Conservation (phyloP, 1,140 invertebrate species). For the Colletes latitarsis region DNA sequence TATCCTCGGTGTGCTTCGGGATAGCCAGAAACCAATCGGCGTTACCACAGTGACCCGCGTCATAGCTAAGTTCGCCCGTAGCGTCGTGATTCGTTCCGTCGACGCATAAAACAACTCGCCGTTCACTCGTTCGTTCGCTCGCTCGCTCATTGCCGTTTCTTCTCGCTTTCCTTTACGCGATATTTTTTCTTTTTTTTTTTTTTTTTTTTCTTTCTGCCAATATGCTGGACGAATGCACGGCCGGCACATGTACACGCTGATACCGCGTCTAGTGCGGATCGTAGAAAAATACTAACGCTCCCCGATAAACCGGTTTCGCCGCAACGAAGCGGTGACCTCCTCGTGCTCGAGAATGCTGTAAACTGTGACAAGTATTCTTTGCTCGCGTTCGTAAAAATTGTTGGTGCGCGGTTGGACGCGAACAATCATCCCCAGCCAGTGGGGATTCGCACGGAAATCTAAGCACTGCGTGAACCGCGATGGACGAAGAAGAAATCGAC, state of each 20-base stretch:
- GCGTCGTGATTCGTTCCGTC: constrained; percentile 9
- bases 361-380: constrained; percentile 62
- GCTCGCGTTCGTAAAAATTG: constrained; percentile 25
- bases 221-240: constrained; percentile 14
- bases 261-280: constrained; percentile 33
- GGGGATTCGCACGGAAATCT: constrained; percentile 24
- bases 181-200: no score
- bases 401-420: constrained; percentile 5
- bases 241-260: constrained; percentile 24
- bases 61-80: constrained; percentile 39
- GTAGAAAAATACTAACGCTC: constrained; percentile 24
- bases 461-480: constrained; percentile 54
- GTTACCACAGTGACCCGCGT: constrained; percentile 44
- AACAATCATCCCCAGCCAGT: not conserved
- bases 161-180: constrained; percentile 9
- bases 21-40: constrained; percentile 42
- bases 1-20: constrained; percentile 56
- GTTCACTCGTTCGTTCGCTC: constrained; percentile 23
- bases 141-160: constrained; percentile 16
- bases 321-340: constrained; percentile 29
- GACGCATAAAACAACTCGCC: constrained; percentile 20
- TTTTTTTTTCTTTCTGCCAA: not conserved
- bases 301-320: constrained; percentile 58
- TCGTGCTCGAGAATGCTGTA: constrained; percentile 59
- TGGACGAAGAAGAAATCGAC: constrained; percentile 87